A percentile compares a stretch with the other conserved stretches of the same genome.
phyloP scores from a whole-genome alignment of 23 tunicate species.

The Styela clava region DNA sequence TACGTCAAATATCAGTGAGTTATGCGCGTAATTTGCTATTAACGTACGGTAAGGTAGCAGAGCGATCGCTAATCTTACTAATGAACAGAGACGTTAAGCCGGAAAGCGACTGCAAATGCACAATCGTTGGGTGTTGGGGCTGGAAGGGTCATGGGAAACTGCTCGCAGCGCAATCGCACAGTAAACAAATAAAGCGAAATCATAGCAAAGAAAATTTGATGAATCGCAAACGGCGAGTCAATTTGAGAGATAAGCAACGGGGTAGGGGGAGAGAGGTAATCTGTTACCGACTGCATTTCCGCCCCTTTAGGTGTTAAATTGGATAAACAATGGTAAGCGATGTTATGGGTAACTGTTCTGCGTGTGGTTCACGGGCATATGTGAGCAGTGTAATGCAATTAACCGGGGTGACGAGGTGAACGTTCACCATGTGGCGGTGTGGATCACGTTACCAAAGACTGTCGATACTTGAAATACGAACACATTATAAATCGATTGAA shows the following conservation, averaged over 20 bases:
- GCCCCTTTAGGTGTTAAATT: constrained; percentile 22
- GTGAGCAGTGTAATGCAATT: constrained; percentile 10
- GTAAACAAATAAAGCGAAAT: constrained; percentile 30
- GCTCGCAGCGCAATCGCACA: constrained; percentile 29
- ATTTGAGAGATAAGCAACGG: constrained; percentile 12
- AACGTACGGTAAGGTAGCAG: neutral
- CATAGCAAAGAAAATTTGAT: constrained; percentile 3
- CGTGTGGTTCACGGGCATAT: constrained; percentile 14
- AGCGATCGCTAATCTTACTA: constrained; percentile 26
- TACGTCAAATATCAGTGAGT: neutral
- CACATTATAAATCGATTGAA: neutral
- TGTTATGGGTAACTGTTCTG: constrained; percentile 24
- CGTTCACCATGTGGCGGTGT: constrained; percentile 15
- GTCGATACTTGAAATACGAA: constrained; percentile 1
- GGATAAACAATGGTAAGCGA: constrained; percentile 14
- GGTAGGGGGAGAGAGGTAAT: constrained; percentile 1
- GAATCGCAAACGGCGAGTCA: constrained; percentile 16
- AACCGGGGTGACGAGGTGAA: constrained; percentile 14
- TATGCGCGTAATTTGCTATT: neutral
- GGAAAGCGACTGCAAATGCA: constrained; percentile 22
- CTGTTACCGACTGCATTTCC: constrained; percentile 28
- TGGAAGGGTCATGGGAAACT: constrained; percentile 36
- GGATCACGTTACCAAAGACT: constrained; percentile 7
- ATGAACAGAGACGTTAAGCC: constrained; percentile 13
- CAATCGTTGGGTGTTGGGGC: neutral